Evolutionary conservation across 1,140 invertebrate species (phyloP).

Genomic region (Leptonema lineaticorne): DNA sequence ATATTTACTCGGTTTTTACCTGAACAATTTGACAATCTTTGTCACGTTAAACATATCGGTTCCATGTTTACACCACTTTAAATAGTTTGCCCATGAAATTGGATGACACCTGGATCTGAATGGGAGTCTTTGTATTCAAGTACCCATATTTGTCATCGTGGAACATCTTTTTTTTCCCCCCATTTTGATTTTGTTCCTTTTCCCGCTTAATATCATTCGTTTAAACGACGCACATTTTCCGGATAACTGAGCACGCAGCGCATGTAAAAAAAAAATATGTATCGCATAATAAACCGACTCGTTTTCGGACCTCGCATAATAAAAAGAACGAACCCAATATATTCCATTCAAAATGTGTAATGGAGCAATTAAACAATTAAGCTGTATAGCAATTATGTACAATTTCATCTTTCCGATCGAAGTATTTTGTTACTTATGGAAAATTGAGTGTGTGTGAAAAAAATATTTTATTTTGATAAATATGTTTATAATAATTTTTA

Average conservation of each 20-base stretch:
- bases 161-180: slow-evolving; percentile 15
- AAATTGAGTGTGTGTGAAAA: not conserved
- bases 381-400: slow-evolving; percentile 3
- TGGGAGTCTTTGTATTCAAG: slow-evolving; percentile 19
- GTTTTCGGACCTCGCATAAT: not conserved
- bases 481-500: not conserved
- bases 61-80: slow-evolving; percentile 30
- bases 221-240: slow-evolving; percentile 8
- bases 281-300: no score
- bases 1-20: no score
- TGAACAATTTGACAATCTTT: no score
- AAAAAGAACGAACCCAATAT: not conserved
- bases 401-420: not conserved
- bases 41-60: not conserved
- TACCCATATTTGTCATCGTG: slow-evolving; percentile 28
- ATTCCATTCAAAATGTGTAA: slow-evolving; percentile 28
- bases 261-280: no score
- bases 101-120: slow-evolving; percentile 34
- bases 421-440: not conserved
- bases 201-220: no score
- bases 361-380: slow-evolving; percentile 29
- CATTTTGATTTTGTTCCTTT: no score
- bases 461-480: not conserved
- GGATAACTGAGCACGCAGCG: slow-evolving; percentile 9
- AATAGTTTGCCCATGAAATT: slow-evolving; percentile 34